These are phyloP conservation scores for Lepidonotus clava DNA, from an alignment of 2,888 invertebrate genomes.

Conservation along the genomic window DNA sequence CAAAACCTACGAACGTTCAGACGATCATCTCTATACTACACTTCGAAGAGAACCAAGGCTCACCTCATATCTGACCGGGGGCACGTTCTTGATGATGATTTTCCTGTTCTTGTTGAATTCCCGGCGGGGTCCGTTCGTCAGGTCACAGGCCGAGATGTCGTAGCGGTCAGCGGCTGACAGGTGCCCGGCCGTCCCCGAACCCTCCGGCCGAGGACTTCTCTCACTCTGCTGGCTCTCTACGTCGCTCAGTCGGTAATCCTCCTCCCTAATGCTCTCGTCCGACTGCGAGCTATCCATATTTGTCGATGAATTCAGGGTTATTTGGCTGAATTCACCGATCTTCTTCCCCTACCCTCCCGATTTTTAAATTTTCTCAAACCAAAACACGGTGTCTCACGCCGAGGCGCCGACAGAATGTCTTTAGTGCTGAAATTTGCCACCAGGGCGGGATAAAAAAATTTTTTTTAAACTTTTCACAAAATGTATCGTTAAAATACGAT, in stretches of 20 bases:
- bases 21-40: no score
- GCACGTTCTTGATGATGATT: slow-evolving; percentile 63
- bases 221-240: slow-evolving; percentile 33
- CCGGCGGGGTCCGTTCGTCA: slow-evolving; percentile 19
- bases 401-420: not conserved
- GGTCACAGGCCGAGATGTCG: slow-evolving; percentile 34
- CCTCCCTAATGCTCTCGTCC: slow-evolving; percentile 19
- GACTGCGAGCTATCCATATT: slow-evolving; percentile 43
- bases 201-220: not conserved
- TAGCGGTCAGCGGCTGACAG: slow-evolving; percentile 47
- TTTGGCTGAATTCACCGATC: not conserved
- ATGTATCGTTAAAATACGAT: no score
- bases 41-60: no score
- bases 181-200: not conserved
- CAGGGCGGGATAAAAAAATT: no score
- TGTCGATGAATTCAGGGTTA: slow-evolving; percentile 32
- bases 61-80: slow-evolving; percentile 65
- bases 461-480: no score
- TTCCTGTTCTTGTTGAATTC: slow-evolving; percentile 65
- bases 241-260: slow-evolving; percentile 44
- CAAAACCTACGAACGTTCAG: no score
- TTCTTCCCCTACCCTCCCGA: slow-evolving; percentile 23
- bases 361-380: slow-evolving; percentile 50
- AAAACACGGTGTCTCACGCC: slow-evolving; percentile 2
- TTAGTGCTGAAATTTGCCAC: not conserved